Evolutionary conservation across 2,888 invertebrate species (phyloP).

Genomic region (Heliconius charithonia): DNA sequence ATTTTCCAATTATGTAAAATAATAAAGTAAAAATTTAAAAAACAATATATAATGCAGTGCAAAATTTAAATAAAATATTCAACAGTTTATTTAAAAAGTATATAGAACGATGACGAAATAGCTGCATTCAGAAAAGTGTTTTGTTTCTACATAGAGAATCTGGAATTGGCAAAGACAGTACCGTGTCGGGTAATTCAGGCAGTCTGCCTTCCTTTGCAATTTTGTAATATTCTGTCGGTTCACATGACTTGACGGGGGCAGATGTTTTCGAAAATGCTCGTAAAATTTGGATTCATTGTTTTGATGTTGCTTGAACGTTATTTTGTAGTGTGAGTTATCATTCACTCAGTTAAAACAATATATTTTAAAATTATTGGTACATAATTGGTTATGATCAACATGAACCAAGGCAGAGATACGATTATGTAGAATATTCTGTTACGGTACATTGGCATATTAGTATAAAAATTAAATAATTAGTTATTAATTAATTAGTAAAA

Average conservation of each 20-base stretch:
- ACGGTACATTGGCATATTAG: no score
- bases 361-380: not conserved
- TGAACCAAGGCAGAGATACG: not conserved
- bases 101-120: constrained; percentile 16
- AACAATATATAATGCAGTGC: not conserved
- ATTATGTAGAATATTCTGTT: not conserved
- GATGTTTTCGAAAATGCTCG: not conserved
- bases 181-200: constrained; percentile 4
- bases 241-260: constrained; percentile 11
- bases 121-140: constrained; percentile 20
- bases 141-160: constrained; percentile 1
- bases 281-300: constrained; percentile 4
- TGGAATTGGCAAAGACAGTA: constrained; percentile 26
- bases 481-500: no score
- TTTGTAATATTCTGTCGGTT: constrained; percentile 28
- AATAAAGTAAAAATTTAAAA: not conserved
- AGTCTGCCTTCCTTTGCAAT: constrained; percentile 30
- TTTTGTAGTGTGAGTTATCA: not conserved
- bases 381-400: not conserved
- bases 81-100: not conserved
- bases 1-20: not conserved
- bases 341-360: not conserved
- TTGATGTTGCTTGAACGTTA: not conserved
- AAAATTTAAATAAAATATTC: constrained; percentile 2
- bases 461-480: no score